phyloP scores from a whole-genome alignment of 2,888 invertebrate genomes.

The Nomada lathburiana region DNA sequence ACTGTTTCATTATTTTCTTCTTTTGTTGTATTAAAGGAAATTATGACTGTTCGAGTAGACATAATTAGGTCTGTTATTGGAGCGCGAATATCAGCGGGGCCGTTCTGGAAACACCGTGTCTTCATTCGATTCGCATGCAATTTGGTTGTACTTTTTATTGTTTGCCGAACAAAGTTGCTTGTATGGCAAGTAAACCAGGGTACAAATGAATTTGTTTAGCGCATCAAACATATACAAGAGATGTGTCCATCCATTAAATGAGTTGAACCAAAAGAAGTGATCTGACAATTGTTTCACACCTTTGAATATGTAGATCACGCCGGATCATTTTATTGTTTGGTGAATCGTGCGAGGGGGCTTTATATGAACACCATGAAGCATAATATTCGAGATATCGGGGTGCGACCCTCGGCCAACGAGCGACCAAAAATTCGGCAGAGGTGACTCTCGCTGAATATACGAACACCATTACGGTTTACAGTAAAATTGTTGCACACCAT shows the following conservation, averaged over 20 bases:
- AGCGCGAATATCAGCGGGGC: too few species aligned
- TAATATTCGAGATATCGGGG: slow-evolving; percentile 10
- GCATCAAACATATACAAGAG: too few species aligned
- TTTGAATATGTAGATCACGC: neutral
- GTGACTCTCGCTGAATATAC: neutral
- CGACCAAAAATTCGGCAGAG: slow-evolving; percentile 12
- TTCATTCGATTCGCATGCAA: too few species aligned
- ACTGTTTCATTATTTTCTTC: neutral
- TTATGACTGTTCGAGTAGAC: neutral
- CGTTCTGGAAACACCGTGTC: too few species aligned
- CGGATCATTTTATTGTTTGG: slow-evolving; percentile 7
- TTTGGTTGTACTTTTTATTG: too few species aligned
- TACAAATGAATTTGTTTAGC: too few species aligned
- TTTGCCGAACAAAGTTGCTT: neutral
- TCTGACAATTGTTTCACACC: neutral
- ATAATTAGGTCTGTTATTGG: too few species aligned
- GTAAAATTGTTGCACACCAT: neutral
- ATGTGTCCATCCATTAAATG: too few species aligned
- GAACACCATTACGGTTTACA: neutral
- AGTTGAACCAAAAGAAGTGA: neutral
- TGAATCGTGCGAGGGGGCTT: slow-evolving; percentile 16
- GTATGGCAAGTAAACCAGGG: too few species aligned
- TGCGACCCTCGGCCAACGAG: slow-evolving; percentile 6
- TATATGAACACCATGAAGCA: slow-evolving; percentile 6
- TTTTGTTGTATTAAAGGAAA: neutral